phyloP scores from a whole-genome alignment of 1,140 invertebrate genomes.

The Pseudoatta argentina region DNA sequence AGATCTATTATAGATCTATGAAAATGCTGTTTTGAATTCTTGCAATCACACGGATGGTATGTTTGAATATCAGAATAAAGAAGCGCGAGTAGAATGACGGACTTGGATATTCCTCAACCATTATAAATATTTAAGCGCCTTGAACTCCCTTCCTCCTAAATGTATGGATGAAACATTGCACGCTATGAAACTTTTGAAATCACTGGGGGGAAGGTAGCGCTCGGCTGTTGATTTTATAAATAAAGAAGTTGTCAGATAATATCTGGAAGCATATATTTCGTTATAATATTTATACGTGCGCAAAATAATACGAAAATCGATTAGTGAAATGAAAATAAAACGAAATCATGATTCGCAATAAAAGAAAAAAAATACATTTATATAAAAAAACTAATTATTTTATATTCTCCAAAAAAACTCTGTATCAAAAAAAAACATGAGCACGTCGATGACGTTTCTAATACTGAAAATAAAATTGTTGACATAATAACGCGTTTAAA shows the following conservation, averaged over 20 bases:
- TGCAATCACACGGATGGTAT: conserved; percentile 39
- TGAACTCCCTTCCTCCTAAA: conserved; percentile 43
- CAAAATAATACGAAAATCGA: neutral
- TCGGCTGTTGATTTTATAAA: conserved; percentile 59
- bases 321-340: neutral
- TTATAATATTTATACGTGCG: conserved; percentile 3
- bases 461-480: conserved; percentile 5
- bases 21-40: neutral
- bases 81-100: conserved; percentile 22
- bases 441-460: neutral
- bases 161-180: conserved; percentile 60
- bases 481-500: neutral
- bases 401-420: neutral
- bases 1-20: neutral
- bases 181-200: conserved; percentile 59
- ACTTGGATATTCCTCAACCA: conserved; percentile 49
- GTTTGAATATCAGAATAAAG: conserved; percentile 57
- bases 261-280: neutral
- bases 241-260: conserved; percentile 36
- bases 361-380: neutral
- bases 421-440: neutral
- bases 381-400: neutral
- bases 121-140: conserved; percentile 60
- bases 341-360: neutral
- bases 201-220: conserved; percentile 10